phyloP scores from a whole-genome alignment of 2,113 vertebrate genomes.

The Equus przewalskii region DNA sequence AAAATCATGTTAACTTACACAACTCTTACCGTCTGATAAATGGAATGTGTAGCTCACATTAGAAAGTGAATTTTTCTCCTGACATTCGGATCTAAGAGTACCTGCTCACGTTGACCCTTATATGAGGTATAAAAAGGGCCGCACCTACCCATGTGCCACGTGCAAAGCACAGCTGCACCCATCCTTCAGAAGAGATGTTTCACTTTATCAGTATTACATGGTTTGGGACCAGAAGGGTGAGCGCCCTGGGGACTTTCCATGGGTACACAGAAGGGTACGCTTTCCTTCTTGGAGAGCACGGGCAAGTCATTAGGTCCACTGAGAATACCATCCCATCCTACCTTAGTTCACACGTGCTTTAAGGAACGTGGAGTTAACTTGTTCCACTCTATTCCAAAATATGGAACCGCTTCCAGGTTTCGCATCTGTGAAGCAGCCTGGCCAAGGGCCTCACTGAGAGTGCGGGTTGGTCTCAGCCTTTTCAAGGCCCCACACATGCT shows the following conservation, averaged over 20 bases:
- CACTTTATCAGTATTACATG: not conserved
- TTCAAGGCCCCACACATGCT: not conserved
- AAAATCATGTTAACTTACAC: not conserved
- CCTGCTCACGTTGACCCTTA: not conserved
- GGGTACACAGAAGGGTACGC: not conserved
- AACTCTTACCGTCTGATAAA: not conserved
- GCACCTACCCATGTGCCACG: fast-evolving
- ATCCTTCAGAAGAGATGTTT: not conserved
- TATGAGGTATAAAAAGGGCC: fast-evolving
- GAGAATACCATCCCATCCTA: not conserved
- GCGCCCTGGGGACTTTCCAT: not conserved
- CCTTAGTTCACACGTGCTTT: not conserved
- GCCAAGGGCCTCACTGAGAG: not conserved
- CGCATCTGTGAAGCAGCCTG: not conserved
- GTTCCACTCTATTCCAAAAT: not conserved
- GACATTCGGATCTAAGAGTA: not conserved
- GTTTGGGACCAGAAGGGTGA: not conserved
- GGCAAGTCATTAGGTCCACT: not conserved
- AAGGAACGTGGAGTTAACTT: not conserved
- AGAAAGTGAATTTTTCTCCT: not conserved
- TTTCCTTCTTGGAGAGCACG: not conserved
- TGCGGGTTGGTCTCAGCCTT: not conserved
- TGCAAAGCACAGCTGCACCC: not conserved
- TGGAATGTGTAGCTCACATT: fast-evolving
- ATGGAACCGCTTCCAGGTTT: not conserved